Evolutionary conservation across 2,797 vertebrate genomes (phyloP).

Genomic region (Sebastolobus altivelis): DNA sequence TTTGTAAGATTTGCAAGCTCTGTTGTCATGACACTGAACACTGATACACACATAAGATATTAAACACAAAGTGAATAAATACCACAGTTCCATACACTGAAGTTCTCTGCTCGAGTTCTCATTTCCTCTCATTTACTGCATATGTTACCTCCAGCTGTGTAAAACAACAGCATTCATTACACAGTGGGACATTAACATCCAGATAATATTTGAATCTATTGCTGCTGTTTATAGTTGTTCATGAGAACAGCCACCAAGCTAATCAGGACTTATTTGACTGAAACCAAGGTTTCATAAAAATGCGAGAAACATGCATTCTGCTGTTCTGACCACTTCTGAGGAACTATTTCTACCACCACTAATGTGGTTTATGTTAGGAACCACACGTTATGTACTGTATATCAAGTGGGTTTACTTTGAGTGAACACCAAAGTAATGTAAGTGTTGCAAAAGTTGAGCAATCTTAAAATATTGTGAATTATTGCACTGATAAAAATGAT

Average conservation of each 20-base stretch:
- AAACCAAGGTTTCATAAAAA: background rate
- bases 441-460: background rate
- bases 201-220: conserved; percentile 7
- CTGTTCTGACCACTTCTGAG: background rate
- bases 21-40: conserved; percentile 5
- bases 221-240: background rate
- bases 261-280: background rate
- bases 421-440: background rate
- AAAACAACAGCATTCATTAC: conserved; percentile 21
- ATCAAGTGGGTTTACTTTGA: background rate
- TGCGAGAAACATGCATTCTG: background rate
- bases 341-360: background rate
- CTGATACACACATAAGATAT: background rate
- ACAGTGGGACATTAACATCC: conserved; percentile 11
- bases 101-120: background rate
- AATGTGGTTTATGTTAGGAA: background rate
- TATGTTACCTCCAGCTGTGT: conserved; percentile 26
- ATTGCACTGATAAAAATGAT: too few species aligned
- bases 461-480: background rate
- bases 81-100: background rate
- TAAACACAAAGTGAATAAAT: conserved; percentile 6
- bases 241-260: background rate
- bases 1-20: conserved; percentile 7
- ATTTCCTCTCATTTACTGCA: conserved; percentile 2
- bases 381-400: background rate